Evolutionary conservation across 2,888 invertebrate species (phyloP), one percentile per base, ranked within the genome.

Genomic region (Oconnorella tubifera): DNA sequence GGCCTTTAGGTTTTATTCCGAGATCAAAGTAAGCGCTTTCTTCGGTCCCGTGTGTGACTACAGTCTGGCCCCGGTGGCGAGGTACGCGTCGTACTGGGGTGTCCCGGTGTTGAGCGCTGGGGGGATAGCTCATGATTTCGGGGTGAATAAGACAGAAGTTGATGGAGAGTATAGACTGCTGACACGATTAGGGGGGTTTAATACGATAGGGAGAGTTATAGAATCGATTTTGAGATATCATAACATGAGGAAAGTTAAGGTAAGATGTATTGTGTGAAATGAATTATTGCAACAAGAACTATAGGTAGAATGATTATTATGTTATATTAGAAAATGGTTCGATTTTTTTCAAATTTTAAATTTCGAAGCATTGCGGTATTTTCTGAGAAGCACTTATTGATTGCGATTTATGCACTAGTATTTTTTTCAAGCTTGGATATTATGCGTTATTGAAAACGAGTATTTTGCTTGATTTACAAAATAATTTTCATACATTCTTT

Each of bases 81-180:
- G 92, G 64, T 85, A 92, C 71, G 90, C 91, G 0, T 90, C 91
- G 3, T 69, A 90, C 79, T 93, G 93, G 93, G 91, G 92, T 80
- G 88, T 89, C 0, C 92, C 93, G 0, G 90, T 93, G 74, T 90
- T 93, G 72, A 92, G 92, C 3, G 74, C 80, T 0, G 80, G 80
- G 0, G 79, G 58, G 3, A 67, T 78, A 66, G 78, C 79, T 0
- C 68, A 71, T 1, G 80, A 79, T 61, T 80, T 78, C 62, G 76
- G 76, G 0, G n/a, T n/a, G n/a, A 56, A 75, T 31, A 53, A 63
- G 4, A 58, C 31, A 40, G 73, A 88, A 63, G 29, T 32, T 0
- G 40, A 57, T 75, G 6, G 68, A 27, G 56, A 62, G 51, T 94
- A 88, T 78, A 88, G 88, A n/a, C 89, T 90, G 0, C 83, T 94